Conservation (phyloP, 2,113 vertebrate genomes). For the Paramormyrops kingsleyae region DNA sequence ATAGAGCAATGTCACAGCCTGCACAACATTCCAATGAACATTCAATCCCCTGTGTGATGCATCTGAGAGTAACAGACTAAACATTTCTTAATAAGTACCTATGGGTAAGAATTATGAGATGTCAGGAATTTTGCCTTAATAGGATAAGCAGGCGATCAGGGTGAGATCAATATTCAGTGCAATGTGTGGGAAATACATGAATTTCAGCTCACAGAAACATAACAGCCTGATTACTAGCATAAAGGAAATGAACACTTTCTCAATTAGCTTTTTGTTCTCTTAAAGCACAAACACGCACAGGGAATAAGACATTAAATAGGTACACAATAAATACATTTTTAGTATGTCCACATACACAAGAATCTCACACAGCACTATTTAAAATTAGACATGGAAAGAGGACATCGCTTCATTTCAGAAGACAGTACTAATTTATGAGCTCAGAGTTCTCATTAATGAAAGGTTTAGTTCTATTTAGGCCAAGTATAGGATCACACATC, state of each 20-base stretch:
- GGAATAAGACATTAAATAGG: neutral
- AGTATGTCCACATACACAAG: neutral
- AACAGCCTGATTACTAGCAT: neutral
- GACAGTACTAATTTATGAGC: conserved; percentile 1
- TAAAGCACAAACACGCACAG: neutral
- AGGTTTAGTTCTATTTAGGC: conserved; percentile 6
- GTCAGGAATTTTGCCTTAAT: conserved; percentile 13
- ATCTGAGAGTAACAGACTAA: conserved; percentile 1
- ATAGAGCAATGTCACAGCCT: conserved; percentile 24
- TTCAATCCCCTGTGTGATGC: conserved; percentile 20
- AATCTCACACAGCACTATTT: neutral
- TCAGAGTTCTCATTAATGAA: conserved; percentile 1
- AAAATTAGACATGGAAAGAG: neutral
- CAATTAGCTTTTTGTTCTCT: neutral
- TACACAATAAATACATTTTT: neutral
- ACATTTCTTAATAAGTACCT: conserved; percentile 12
- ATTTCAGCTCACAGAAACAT: neutral
- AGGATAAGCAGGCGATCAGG: conserved; percentile 9
- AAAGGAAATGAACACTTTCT: neutral
- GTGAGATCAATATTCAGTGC: conserved; percentile 26
- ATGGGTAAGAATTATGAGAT: conserved; percentile 13
- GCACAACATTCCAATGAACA: conserved; percentile 29
- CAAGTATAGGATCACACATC: conserved; percentile 12
- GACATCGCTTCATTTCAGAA: neutral
- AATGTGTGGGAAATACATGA: neutral